These are phyloP conservation scores for Pseudococcus longispinus DNA, from an alignment of 2,888 invertebrate species.

Conservation along the genomic window DNA sequence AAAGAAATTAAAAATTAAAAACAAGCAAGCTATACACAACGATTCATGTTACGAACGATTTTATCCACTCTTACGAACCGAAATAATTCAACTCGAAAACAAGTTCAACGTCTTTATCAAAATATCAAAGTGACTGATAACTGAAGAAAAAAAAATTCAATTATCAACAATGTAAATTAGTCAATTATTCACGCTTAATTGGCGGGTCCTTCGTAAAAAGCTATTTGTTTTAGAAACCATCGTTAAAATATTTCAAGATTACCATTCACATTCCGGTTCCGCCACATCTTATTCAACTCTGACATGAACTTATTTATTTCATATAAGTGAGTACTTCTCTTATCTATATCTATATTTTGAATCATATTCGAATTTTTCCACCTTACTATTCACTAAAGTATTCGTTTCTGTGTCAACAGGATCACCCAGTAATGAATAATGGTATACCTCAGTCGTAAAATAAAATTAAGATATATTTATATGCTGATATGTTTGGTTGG, in stretches of 20 bases:
- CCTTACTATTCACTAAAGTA: not conserved
- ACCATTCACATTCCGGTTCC: no score
- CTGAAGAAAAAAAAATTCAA: not conserved
- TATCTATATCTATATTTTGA: not conserved
- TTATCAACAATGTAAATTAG: slow-evolving; percentile 5
- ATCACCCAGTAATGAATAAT: slow-evolving; percentile 43
- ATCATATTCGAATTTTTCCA: not conserved
- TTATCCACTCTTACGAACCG: not conserved
- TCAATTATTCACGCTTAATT: not conserved
- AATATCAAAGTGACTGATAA: not conserved
- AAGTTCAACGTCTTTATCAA: not conserved
- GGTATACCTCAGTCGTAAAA: slow-evolving; percentile 40
- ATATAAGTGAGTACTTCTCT: not conserved
- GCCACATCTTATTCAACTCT: not conserved
- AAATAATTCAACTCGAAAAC: not conserved
- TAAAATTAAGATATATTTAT: slow-evolving; percentile 12
- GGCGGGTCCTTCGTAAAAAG: not conserved
- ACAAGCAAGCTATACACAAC: no score
- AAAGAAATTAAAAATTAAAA: no score
- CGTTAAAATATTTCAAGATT: not conserved
- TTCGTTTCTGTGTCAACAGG: not conserved
- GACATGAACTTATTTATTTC: not conserved
- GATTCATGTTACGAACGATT: not conserved
- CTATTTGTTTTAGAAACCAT: not conserved
- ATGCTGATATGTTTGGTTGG: slow-evolving; percentile 30